Base-by-base conservation (phyloP, 2,888 invertebrate genomes). In the Sphaerophoria taeniata region DNA sequence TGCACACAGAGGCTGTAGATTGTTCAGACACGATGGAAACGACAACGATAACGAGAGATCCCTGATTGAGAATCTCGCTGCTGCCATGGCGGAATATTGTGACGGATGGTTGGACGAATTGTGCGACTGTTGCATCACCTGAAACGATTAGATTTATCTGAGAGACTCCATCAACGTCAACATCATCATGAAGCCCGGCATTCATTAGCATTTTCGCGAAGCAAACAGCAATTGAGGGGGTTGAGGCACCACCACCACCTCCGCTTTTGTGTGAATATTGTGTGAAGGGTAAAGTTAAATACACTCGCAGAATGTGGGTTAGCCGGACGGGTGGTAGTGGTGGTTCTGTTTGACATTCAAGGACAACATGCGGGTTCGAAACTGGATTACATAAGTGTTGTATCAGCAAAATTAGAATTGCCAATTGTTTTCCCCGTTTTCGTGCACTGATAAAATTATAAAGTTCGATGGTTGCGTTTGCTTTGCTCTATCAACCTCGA, bases 281-380 rank as follows among this genome's bases (percentile, higher is more conserved):
- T 24, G 24, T 74, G 78, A 78, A 75, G 83, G 78, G 83, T 74
- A 74, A 71, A 79, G 79, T 84, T 79, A 75, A 84, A 84, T 84
- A 79, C 83, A 84, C 83, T 75, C 70, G 61, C 16, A 60, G 4
- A 74, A 78, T 84, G 71, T 79, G 83, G 74, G 78, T 84, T 79
- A 84, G 70, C 76, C 63, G 73, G 69, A 69, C 74, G 53, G 53
- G 67, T 39, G 16, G 60, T 16, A 34, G 16, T 4, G 39, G 39
- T 9, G n/a, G 34, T 12, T 53, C 47, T 31, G 58, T 49, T 47
- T 51, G 43, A 6, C 11, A 83, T 77, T 77, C 77, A 78, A 74
- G 73, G 73, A 58, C 63, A 14, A 58, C 11, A 24, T 56, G 45
- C 31, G 65, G 55, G 49, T 53, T 60, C 12, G 43, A 43, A 43